Percentiles rank a stretch among this genome's conserved stretches.
Evolutionary conservation across 2,888 invertebrate species (phyloP).

Genomic region (Andrena bicolor): DNA sequence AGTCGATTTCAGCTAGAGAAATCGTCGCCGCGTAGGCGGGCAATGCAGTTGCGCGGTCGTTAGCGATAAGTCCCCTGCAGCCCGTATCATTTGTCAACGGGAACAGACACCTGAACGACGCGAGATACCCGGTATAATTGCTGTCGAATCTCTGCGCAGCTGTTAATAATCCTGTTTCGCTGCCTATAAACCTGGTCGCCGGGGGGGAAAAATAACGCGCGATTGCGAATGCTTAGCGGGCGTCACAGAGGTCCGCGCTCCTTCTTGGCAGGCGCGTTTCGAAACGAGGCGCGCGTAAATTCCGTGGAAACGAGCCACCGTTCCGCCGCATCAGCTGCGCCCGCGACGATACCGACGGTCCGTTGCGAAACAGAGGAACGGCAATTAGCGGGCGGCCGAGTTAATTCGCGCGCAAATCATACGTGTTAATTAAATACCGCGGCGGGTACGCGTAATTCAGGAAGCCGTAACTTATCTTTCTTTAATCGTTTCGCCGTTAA

Average conservation of each 20-base stretch:
- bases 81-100: conserved; percentile 29
- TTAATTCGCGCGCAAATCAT: conserved; percentile 16
- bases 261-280: not conserved
- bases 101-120: not conserved
- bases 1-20: not conserved
- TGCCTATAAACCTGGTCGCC: not conserved
- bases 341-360: not conserved
- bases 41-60: not conserved
- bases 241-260: not conserved
- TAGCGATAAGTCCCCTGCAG: conserved; percentile 1
- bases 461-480: conserved; percentile 24
- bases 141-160: not conserved
- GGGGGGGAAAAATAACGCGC: not conserved
- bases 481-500: conserved; percentile 25
- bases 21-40: not conserved
- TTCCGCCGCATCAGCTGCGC: conserved; percentile 4
- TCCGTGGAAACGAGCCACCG: not conserved
- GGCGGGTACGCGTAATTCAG: conserved; percentile 18
- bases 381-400: conserved; percentile 14
- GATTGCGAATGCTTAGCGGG: not conserved
- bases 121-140: conserved; percentile 33
- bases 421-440: conserved; percentile 30
- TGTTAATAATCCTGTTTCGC: conserved; percentile 1
- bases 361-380: conserved; percentile 1
- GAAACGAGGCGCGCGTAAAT: not conserved